Conservation (phyloP, 1,140 invertebrate species). For the Apis florea region DNA sequence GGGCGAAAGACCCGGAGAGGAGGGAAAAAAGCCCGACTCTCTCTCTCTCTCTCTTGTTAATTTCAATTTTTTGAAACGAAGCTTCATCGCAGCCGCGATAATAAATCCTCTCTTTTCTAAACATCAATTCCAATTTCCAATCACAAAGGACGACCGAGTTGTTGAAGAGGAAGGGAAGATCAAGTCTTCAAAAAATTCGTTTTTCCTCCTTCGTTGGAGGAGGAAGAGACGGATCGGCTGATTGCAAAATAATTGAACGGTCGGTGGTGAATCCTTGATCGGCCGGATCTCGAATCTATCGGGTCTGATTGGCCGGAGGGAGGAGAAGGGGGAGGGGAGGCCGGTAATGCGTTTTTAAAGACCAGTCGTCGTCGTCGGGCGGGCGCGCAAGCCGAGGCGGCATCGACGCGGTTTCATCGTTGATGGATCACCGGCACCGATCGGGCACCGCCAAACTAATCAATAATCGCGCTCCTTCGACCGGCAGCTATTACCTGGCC, state of each 20-base stretch:
- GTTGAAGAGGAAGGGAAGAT: no score
- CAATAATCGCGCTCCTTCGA: conserved; percentile 74
- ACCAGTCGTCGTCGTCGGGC: conserved; percentile 65
- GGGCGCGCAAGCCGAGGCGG: conserved; percentile 27
- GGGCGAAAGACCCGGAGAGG: background rate
- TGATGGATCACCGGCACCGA: conserved; percentile 75
- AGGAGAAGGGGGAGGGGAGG: conserved; percentile 15
- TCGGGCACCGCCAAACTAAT: conserved; percentile 74
- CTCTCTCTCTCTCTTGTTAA: no score
- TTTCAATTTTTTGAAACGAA: conserved; percentile 40
- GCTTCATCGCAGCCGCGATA: conserved; percentile 28
- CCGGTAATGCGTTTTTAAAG: conserved; percentile 78
- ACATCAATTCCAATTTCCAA: no score
- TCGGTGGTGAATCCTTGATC: no score
- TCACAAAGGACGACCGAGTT: no score
- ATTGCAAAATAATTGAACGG: conserved; percentile 78
- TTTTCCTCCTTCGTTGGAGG: background rate
- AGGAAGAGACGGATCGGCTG: conserved; percentile 53
- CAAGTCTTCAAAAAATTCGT: no score
- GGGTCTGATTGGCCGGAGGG: conserved; percentile 68
- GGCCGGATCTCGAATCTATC: conserved; percentile 70
- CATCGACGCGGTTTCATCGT: conserved; percentile 61
- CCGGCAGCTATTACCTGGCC: conserved; percentile 71
- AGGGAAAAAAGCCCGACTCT: background rate
- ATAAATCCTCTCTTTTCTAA: no score